Evolutionary conservation across 2,113 vertebrate species (phyloP).

Genomic region (Crotalus tigris): DNA sequence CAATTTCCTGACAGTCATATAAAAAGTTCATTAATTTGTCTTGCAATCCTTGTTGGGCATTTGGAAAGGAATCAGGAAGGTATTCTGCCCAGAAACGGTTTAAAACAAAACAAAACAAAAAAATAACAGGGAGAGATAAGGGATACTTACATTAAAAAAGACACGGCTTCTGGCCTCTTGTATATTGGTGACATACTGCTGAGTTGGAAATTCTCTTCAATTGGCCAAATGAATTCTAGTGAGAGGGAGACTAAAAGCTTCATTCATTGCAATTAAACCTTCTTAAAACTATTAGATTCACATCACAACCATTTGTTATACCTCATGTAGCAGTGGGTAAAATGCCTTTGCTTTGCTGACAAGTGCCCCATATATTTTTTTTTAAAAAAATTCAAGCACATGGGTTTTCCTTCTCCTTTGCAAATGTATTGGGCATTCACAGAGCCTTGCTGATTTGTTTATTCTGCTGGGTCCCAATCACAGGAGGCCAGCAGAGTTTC

Average conservation of each 20-base stretch:
- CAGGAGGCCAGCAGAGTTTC: not conserved
- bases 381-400: constrained; percentile 55
- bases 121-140: fast-evolving
- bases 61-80: constrained; percentile 27
- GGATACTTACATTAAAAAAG: constrained; percentile 1
- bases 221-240: constrained; percentile 62
- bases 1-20: constrained; percentile 28
- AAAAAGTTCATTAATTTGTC: constrained; percentile 41
- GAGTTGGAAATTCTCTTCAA: constrained; percentile 45
- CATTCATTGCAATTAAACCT: constrained; percentile 61
- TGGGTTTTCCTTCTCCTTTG: constrained; percentile 43
- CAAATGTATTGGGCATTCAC: not conserved
- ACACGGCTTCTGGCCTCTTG: not conserved
- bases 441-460: constrained; percentile 3
- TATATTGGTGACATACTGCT: not conserved
- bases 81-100: not conserved
- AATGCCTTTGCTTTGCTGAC: constrained; percentile 58
- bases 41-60: constrained; percentile 13
- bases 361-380: constrained; percentile 41
- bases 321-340: constrained; percentile 64
- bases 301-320: constrained; percentile 61
- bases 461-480: not conserved
- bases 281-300: constrained; percentile 57
- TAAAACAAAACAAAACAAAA: not conserved
- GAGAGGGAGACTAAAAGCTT: constrained; percentile 63